phyloP scores from a whole-genome alignment of 2,797 vertebrate genomes.

The Simalia tracyae region DNA sequence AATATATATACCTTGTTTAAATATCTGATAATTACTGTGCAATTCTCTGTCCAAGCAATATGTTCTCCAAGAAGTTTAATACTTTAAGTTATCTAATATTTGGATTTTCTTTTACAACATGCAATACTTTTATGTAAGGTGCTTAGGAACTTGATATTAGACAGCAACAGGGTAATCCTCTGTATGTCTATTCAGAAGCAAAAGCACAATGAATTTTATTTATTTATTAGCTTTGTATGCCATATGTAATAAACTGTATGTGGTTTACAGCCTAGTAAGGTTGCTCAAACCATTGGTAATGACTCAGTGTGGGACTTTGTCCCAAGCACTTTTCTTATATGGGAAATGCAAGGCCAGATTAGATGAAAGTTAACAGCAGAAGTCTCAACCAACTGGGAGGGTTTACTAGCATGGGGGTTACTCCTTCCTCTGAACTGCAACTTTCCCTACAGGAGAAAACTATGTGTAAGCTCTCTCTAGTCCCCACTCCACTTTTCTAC shows the following conservation, averaged over 20 bases:
- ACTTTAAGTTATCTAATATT: constrained; percentile 23
- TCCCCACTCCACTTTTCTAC: no score
- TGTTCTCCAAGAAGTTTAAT: constrained; percentile 11
- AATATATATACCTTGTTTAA: not conserved
- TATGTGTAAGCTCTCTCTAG: no score
- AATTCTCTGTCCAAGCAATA: not conserved
- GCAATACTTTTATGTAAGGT: not conserved
- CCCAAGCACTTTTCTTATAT: not conserved
- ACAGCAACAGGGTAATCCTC: not conserved
- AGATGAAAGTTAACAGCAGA: not conserved
- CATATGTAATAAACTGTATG: not conserved
- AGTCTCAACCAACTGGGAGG: not conserved
- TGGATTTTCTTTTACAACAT: not conserved
- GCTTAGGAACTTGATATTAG: not conserved
- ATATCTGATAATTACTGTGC: not conserved
- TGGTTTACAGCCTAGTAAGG: not conserved
- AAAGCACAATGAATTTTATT: not conserved
- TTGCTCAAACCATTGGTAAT: not conserved
- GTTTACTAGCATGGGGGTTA: not conserved
- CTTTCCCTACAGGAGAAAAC: no score
- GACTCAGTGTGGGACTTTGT: not conserved
- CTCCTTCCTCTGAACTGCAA: no score
- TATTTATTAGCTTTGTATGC: not conserved
- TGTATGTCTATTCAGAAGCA: not conserved
- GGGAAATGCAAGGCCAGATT: not conserved